Evolutionary conservation across 2,113 vertebrate species (phyloP).

Genomic region (Isichthys henryi): DNA sequence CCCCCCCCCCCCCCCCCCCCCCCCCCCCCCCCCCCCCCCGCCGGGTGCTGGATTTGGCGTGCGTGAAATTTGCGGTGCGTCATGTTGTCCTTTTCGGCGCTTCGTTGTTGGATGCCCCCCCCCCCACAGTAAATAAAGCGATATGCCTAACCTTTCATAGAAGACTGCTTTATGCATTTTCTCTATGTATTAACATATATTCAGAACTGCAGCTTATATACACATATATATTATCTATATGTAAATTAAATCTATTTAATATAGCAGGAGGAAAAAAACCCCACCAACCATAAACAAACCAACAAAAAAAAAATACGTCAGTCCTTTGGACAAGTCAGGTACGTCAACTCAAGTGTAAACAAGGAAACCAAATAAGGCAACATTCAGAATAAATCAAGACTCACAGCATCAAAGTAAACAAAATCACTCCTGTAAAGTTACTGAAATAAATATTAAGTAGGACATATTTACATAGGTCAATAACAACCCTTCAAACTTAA

Average conservation of each 20-base stretch:
- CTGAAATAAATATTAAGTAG: constrained; percentile 51
- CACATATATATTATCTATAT: constrained; percentile 53
- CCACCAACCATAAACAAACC: constrained; percentile 89
- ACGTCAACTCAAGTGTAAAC: constrained; percentile 75
- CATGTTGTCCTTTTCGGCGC: constrained; percentile 50
- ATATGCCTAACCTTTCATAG: constrained; percentile 79
- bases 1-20: no score
- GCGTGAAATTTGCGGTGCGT: background rate
- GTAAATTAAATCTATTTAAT: constrained; percentile 38
- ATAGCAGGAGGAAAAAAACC: constrained; percentile 23
- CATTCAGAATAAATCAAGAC: constrained; percentile 53
- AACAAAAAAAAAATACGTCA: constrained; percentile 74
- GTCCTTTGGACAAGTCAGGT: constrained; percentile 77
- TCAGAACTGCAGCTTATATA: constrained; percentile 88
- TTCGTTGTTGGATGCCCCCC: constrained; percentile 59
- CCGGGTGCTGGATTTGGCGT: no score
- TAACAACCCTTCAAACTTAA: constrained; percentile 61
- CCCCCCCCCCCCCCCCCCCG: no score
- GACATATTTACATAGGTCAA: constrained; percentile 95
- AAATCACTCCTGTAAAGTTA: constrained; percentile 75
- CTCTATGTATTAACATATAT: constrained; percentile 77
- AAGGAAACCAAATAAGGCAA: constrained; percentile 41
- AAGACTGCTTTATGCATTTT: constrained; percentile 86
- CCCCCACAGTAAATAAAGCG: constrained; percentile 84
- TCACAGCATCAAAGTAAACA: constrained; percentile 59